Base-by-base conservation (phyloP, 2,888 invertebrate species). In the Eulithis prunata region DNA sequence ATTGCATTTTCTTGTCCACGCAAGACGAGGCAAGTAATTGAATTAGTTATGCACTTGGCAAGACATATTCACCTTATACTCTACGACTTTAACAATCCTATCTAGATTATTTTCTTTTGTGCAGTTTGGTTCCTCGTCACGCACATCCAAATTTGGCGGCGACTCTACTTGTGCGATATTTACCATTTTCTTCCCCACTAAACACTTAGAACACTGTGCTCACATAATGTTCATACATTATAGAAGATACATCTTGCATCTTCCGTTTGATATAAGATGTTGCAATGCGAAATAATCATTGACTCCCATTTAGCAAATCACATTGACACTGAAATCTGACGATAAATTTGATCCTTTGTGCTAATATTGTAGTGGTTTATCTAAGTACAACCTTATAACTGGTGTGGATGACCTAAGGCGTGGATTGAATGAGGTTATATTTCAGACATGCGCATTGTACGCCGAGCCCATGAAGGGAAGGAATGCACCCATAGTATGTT, bases 391-490 rank as follows among this genome's bases (percentile, higher is more conserved):
- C 80, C 78, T 73, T 80, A 79, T 75, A 83, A 82, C 82, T 77
- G 82, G 81, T 82, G 85, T 83, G 79, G 83, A 82, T 84, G 83
- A 82, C 79, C 82, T 75, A 78, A 90, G 88, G 89, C 87, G 90
- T 90, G 90, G 88, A 90, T 86, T 86, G 84, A 86, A 85, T 86
- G 87, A 89, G 89, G 89, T 91, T 91, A 89, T 87, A 89, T 87
- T 58, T 41, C 61, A 88, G 87, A 86, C 93, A 83, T 93, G 93
- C 93, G 93, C 91, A 89, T 53, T 86, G 70, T 45, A 66, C 62
- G 38, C 63, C 46, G 58, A 56, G 57, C 57, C 58, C 62, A 53
- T 46, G 68, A 71, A 72, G 75, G 74, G 68, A 65, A 71, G 73
- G 68, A 65, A 71, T 72, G 70, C 68, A 68, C 69, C 68, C 66